Conservation (phyloP, 2,888 invertebrate genomes). For the Andrena fulva region DNA sequence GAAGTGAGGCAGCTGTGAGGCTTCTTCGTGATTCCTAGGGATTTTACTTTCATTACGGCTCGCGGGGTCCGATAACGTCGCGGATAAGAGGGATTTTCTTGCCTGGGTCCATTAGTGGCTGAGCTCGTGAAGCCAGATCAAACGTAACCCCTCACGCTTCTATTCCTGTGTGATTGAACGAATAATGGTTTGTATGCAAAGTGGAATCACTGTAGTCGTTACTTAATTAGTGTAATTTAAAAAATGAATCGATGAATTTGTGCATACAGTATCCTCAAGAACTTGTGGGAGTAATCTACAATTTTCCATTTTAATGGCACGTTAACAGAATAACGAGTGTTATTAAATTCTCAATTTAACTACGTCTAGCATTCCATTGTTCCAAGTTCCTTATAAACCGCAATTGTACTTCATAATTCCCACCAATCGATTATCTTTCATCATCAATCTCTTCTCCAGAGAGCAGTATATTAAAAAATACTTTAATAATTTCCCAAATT, state of each 20-base stretch:
- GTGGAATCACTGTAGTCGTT: neutral
- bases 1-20: neutral
- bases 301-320: no score
- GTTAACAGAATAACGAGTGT: no score
- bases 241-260: neutral
- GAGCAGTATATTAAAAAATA: neutral
- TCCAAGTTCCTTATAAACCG: no score
- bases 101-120: conserved; percentile 33
- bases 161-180: neutral
- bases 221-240: neutral
- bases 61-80: conserved; percentile 22
- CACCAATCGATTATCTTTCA: neutral
- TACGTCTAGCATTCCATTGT: no score
- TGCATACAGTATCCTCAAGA: no score
- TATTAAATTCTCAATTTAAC: no score
- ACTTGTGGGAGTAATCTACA: no score
- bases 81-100: conserved; percentile 37
- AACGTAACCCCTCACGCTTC: neutral
- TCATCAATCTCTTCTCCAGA: neutral
- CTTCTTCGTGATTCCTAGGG: conserved; percentile 17
- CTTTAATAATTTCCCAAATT: neutral
- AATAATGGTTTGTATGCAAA: neutral
- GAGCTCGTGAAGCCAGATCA: conserved; percentile 16
- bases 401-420: neutral
- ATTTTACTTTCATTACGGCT: conserved; percentile 45